Evolutionary conservation across 2,888 invertebrate genomes (phyloP).

Genomic region (Ectemnius cavifrons): DNA sequence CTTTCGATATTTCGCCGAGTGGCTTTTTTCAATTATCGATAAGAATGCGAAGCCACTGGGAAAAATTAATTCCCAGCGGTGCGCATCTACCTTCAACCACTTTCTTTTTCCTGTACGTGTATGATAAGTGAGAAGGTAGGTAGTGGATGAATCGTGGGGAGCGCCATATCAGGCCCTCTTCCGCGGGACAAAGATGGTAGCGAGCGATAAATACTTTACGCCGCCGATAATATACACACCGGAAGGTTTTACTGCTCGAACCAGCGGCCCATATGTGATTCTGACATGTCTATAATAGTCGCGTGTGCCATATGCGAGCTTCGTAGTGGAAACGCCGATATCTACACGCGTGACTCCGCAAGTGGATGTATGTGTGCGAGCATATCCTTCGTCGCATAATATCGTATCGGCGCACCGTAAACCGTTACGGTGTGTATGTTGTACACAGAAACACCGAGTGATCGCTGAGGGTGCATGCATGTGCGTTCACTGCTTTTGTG

Average conservation of each 20-base stretch:
- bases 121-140: not conserved
- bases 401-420: slow-evolving; percentile 43
- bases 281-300: slow-evolving; percentile 62
- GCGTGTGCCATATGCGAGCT: slow-evolving; percentile 16
- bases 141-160: slow-evolving; percentile 1
- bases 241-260: slow-evolving; percentile 44
- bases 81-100: slow-evolving; percentile 20
- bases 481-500: slow-evolving; percentile 40
- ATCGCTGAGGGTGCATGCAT: slow-evolving; percentile 19
- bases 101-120: slow-evolving; percentile 27
- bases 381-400: slow-evolving; percentile 25
- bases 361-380: not conserved
- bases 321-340: not conserved
- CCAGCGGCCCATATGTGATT: slow-evolving; percentile 50
- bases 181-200: slow-evolving; percentile 42
- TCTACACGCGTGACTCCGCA: slow-evolving; percentile 10
- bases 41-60: not conserved
- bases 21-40: not conserved
- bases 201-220: slow-evolving; percentile 56
- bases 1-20: not conserved
- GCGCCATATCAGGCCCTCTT: slow-evolving; percentile 3
- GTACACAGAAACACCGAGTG: not conserved
- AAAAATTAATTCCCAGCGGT: slow-evolving; percentile 18
- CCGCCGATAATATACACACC: slow-evolving; percentile 52
- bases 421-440: slow-evolving; percentile 48